phyloP scores from a whole-genome alignment of 2,113 vertebrate genomes.

The Grammomys surdaster region DNA sequence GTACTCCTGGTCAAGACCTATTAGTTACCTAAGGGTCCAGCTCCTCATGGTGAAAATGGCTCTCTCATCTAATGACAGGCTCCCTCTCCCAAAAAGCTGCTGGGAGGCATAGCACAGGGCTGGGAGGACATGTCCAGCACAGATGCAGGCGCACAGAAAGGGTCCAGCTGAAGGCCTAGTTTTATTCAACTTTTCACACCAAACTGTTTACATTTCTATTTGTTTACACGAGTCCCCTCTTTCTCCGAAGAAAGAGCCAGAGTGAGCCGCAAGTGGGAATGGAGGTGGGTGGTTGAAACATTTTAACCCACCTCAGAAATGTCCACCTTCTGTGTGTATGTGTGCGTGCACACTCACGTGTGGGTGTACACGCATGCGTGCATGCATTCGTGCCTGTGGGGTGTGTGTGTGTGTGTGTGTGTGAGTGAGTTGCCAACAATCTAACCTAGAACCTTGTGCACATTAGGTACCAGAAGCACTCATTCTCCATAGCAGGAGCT shows the following conservation, averaged over 20 bases:
- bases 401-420: too few relatives aligned
- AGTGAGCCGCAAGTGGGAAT: not conserved
- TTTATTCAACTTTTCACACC: not conserved
- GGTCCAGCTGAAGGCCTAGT: not conserved
- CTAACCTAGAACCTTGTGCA: not conserved
- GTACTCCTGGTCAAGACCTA: not conserved
- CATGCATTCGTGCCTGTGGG: too few relatives aligned
- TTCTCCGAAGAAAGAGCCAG: constrained; percentile 19
- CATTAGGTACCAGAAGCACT: not conserved
- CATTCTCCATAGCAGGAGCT: not conserved
- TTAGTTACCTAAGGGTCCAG: not conserved
- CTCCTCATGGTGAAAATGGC: not conserved
- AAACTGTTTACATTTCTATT: not conserved
- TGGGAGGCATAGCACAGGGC: not conserved
- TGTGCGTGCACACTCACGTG: too few relatives aligned
- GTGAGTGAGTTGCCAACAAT: not conserved
- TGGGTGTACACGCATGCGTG: too few relatives aligned
- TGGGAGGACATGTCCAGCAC: not conserved
- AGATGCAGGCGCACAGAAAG: not conserved
- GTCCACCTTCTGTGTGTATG: not conserved
- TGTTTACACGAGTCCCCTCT: not conserved
- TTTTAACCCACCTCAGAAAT: not conserved
- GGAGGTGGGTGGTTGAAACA: not conserved
- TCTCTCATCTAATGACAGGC: not conserved
- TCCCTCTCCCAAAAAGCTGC: not conserved